Evolutionary conservation across 2,888 invertebrate genomes (phyloP).

Genomic region (Conomelus anceps): DNA sequence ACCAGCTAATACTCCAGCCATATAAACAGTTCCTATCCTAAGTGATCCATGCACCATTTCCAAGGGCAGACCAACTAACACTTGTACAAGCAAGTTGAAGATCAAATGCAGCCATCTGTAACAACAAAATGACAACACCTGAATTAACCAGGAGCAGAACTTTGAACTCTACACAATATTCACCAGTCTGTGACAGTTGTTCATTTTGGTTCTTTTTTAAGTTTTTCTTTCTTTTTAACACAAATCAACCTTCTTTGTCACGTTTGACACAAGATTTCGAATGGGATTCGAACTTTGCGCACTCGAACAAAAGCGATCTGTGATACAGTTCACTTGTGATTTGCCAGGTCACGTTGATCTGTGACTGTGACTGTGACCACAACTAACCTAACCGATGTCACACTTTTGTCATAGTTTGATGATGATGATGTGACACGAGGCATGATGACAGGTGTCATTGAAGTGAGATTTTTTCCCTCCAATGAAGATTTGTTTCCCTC

Average conservation of each 20-base stretch:
- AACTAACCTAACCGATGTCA: not conserved
- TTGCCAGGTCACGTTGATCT: not conserved
- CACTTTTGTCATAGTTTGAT: not conserved
- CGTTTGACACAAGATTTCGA: not conserved
- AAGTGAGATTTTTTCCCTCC: not conserved
- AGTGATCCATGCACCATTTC: conserved; percentile 94
- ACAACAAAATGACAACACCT: conserved; percentile 31
- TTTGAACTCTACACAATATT: not conserved
- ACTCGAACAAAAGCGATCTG: not conserved
- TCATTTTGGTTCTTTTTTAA: not conserved
- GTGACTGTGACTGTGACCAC: not conserved
- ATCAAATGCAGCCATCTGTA: conserved; percentile 84
- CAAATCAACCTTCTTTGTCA: not conserved
- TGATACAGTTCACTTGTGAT: not conserved
- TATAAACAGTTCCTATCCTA: conserved; percentile 81
- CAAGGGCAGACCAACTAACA: conserved; percentile 85
- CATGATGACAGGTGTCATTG: not conserved
- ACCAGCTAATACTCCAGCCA: conserved; percentile 87
- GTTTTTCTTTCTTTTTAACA: not conserved
- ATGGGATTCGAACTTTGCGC: no score
- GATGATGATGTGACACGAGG: not conserved
- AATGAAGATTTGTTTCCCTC: not conserved
- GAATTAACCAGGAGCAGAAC: not conserved
- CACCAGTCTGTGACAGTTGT: conserved; percentile 7
- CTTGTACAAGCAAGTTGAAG: conserved; percentile 89